Percentiles rank a stretch among this genome's conserved stretches.
These are phyloP conservation scores for Tor tambroides DNA, from an alignment of 2,113 vertebrate genomes.

Conservation along the genomic window DNA sequence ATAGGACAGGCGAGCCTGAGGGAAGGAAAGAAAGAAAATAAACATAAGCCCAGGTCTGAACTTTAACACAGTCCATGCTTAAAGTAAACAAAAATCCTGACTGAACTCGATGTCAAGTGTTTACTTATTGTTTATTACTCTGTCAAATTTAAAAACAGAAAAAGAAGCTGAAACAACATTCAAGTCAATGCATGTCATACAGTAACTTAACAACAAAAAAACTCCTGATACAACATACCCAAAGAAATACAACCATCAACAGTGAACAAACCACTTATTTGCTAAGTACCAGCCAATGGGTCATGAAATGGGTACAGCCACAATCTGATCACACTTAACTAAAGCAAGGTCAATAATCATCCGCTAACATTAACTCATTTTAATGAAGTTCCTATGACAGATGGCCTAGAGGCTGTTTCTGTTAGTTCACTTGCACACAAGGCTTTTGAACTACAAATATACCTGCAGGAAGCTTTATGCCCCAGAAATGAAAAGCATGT, in stretches of 20 bases:
- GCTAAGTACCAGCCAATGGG: not conserved
- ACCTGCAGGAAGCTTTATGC: not conserved
- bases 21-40: not conserved
- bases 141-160: not conserved
- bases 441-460: not conserved
- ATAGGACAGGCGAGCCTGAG: slow-evolving; percentile 89
- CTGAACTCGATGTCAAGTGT: not conserved
- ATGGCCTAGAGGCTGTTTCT: not conserved
- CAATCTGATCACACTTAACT: not conserved
- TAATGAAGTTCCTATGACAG: not conserved
- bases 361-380: not conserved
- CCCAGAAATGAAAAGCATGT: not conserved
- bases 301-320: not conserved
- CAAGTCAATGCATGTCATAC: not conserved
- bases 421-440: not conserved
- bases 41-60: not conserved
- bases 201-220: not conserved
- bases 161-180: not conserved
- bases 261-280: not conserved
- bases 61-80: not conserved
- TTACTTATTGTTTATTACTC: too few relatives aligned
- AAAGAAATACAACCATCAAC: not conserved
- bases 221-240: not conserved
- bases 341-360: not conserved
- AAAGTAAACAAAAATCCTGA: not conserved